Conservation (phyloP, 2,113 vertebrate species). For the Leptobrachium ailaonicum region DNA sequence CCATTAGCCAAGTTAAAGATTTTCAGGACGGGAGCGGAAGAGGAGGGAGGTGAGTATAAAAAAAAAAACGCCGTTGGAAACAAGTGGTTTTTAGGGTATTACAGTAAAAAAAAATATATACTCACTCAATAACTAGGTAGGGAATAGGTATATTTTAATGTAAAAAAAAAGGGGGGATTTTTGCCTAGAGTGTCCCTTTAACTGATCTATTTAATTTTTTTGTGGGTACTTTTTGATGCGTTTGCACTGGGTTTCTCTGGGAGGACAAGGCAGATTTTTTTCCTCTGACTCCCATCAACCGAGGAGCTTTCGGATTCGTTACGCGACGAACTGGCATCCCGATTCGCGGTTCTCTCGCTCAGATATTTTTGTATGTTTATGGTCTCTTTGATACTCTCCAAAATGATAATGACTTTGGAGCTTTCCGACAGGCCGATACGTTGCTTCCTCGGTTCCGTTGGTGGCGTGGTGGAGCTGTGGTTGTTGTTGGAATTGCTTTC, state of each 20-base stretch:
- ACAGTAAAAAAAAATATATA: no score
- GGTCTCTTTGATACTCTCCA: slow-evolving; percentile 43
- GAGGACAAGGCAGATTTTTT: slow-evolving; percentile 65
- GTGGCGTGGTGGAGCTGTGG: slow-evolving; percentile 41
- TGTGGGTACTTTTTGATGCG: slow-evolving; percentile 61
- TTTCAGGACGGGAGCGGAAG: no score
- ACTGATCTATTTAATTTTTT: slow-evolving; percentile 64
- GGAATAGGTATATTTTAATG: no score
- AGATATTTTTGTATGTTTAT: slow-evolving; percentile 27
- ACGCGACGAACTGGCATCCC: slow-evolving; percentile 4
- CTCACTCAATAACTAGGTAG: no score
- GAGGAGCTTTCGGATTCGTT: slow-evolving; percentile 57
- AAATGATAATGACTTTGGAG: slow-evolving; percentile 37
- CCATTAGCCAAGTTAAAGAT: no score
- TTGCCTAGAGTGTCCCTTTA: no score
- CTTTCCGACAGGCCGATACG: slow-evolving; percentile 30
- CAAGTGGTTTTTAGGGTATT: no score
- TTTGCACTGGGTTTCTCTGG: slow-evolving; percentile 65
- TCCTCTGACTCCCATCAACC: slow-evolving; percentile 61
- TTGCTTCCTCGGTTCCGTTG: slow-evolving; percentile 47
- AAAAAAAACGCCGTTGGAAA: no score
- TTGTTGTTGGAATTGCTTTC: slow-evolving; percentile 50
- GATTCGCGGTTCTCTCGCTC: slow-evolving; percentile 32
- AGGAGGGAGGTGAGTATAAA: no score
- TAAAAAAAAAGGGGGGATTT: no score